phyloP scores from a whole-genome alignment of 2,797 vertebrate genomes.

The Smutsia gigantea region DNA sequence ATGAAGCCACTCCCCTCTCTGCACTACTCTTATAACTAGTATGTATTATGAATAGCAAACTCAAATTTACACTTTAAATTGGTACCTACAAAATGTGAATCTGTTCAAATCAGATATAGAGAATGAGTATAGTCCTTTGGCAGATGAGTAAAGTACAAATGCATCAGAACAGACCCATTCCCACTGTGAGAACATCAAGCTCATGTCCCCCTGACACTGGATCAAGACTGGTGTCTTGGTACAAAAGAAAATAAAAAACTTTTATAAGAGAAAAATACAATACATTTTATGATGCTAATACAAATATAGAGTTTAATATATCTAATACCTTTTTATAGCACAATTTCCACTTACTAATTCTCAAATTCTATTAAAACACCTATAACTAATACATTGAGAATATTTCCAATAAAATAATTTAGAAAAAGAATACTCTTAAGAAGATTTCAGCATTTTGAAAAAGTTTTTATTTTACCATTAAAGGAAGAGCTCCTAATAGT shows the following conservation, averaged over 20 bases:
- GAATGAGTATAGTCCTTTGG: background rate
- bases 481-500: constrained; percentile 93
- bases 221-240: background rate
- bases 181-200: background rate
- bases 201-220: background rate
- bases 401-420: constrained; percentile 32
- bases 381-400: background rate
- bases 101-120: background rate
- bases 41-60: background rate
- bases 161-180: background rate
- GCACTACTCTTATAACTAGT: background rate
- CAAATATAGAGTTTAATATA: constrained; percentile 10
- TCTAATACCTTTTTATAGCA: constrained; percentile 23
- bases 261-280: background rate
- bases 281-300: constrained; percentile 34
- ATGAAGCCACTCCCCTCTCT: background rate
- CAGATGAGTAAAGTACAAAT: background rate
- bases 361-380: background rate
- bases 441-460: background rate
- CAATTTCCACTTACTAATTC: constrained; percentile 24
- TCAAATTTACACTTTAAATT: too few relatives aligned
- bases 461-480: constrained; percentile 93
- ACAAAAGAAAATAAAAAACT: background rate
- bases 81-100: constrained; percentile 29
- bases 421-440: constrained; percentile 27